Conservation (phyloP, 2,888 invertebrate genomes). For the Cerastis leucographa region DNA sequence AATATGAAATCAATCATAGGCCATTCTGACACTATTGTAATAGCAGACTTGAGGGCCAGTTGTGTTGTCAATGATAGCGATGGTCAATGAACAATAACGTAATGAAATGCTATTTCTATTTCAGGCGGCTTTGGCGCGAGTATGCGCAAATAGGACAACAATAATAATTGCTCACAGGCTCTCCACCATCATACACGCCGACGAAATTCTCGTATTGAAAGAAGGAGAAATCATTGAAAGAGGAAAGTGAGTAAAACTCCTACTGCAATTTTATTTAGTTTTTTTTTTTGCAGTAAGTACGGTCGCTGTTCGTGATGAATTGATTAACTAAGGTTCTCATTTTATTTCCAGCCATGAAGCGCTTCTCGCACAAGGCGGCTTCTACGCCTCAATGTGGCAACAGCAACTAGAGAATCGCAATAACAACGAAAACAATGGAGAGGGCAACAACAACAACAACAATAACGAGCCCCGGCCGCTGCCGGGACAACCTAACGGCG, state of each 20-base stretch:
- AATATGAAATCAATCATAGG: no score
- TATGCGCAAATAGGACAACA: conserved; percentile 97
- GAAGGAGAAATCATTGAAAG: conserved; percentile 98
- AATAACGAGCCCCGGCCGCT: conserved; percentile 54
- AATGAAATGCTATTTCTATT: conserved; percentile 58
- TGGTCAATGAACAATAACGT: not conserved
- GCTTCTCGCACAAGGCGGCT: conserved; percentile 92
- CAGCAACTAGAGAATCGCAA: conserved; percentile 93
- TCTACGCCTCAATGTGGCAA: conserved; percentile 98
- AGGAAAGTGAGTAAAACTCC: conserved; percentile 91
- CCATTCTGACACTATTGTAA: no score
- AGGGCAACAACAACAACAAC: conserved; percentile 68
- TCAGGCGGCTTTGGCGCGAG: conserved; percentile 93
- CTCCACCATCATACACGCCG: conserved; percentile 98
- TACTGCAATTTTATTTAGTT: not conserved
- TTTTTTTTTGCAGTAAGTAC: not conserved
- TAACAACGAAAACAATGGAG: conserved; percentile 65
- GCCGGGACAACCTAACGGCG: conserved; percentile 58
- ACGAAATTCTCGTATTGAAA: conserved; percentile 97
- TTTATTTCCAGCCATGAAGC: conserved; percentile 93
- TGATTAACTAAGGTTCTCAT: not conserved
- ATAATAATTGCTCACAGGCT: conserved; percentile 98
- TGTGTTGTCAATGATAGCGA: not conserved
- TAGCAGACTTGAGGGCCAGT: no score
- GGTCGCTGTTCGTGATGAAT: not conserved